Evolutionary conservation across 2,888 invertebrate species (phyloP).

Genomic region (Achlya flavicornis): DNA sequence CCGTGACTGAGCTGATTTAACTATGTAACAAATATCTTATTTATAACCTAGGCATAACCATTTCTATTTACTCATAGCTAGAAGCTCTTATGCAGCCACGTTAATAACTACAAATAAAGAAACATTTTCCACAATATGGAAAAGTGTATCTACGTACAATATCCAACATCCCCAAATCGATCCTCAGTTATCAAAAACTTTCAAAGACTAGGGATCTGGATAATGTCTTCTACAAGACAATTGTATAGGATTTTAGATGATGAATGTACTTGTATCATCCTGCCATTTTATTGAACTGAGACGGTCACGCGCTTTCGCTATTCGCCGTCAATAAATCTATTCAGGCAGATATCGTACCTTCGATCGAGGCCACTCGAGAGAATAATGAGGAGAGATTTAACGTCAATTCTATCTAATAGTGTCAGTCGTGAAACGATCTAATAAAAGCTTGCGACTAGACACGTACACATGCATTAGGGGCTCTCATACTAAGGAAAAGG

Average conservation of each 20-base stretch:
- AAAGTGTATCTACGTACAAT: too few species aligned
- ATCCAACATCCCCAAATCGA: too few species aligned
- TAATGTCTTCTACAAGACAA: too few species aligned
- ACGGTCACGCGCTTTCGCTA: slow-evolving; percentile 24
- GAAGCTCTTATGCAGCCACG: too few species aligned
- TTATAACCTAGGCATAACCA: too few species aligned
- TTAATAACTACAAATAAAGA: too few species aligned
- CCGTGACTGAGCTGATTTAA: not conserved
- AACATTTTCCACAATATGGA: too few species aligned
- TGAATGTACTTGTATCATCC: not conserved
- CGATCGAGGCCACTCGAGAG: slow-evolving; percentile 10
- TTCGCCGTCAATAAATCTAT: slow-evolving; percentile 12
- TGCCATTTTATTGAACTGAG: slow-evolving; percentile 20
- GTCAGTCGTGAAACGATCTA: slow-evolving; percentile 6
- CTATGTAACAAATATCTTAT: too few species aligned
- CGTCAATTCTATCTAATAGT: not conserved
- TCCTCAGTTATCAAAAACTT: too few species aligned
- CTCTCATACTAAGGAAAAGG: not conserved
- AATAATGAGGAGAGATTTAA: slow-evolving; percentile 7
- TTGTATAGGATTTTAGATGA: too few species aligned
- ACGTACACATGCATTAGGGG: not conserved
- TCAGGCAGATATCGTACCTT: slow-evolving; percentile 11
- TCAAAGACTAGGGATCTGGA: too few species aligned
- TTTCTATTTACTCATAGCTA: too few species aligned
- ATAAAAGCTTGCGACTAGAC: slow-evolving; percentile 1